Base-by-base conservation (phyloP, 2,113 vertebrate genomes). In the Gasterosteus aculeatus region DNA sequence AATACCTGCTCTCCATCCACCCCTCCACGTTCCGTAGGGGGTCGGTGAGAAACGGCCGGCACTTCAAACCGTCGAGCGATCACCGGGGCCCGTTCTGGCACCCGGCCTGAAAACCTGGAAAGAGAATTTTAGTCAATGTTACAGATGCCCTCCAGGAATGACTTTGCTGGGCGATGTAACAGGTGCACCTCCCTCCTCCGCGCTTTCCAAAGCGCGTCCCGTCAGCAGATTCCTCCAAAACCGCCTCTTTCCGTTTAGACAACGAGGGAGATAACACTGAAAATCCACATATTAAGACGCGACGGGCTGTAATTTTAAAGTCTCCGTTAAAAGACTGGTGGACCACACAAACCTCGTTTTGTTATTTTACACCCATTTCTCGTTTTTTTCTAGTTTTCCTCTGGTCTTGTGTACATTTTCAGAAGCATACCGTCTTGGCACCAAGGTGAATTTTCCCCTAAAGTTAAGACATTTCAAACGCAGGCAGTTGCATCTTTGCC, bases 1-100 rank as follows among this genome's bases (percentile, higher is more conserved):
- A 93, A 94, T 94, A 93, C 89, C 91, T 88, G 87, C 89, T 91
- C 90, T 89, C 82, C 87, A 89, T 92, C 87, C 87, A 81, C 57
- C 81, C 85, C 77, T 78, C 67, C 67, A 80, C 65, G 7, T 88
- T 82, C 80, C 84, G 87, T 58, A 73, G 81, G 81, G 80, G 72
- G 67, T 77, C 74, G 78, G 77, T 33, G 67, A 92, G 70, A 83
- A 89, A 88, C 84, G 73, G 75, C 77, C 72, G 79, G 69, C 79
- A 85, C 83, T 71, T 90, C 70, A 72, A 86, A 81, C 67, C 65
- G 67, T 87, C 82, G 77, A 86, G 83, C 80, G 85, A 74, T 87
- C 86, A 84, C 88, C 70, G 51, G 35, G 85, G 64, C 57, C 39
- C 26, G 68, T 75, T 89, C 73, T 85, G 89, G 84, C 89, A 86